Conservation (phyloP, 2,113 vertebrate species). For the Serilophus lunatus region DNA sequence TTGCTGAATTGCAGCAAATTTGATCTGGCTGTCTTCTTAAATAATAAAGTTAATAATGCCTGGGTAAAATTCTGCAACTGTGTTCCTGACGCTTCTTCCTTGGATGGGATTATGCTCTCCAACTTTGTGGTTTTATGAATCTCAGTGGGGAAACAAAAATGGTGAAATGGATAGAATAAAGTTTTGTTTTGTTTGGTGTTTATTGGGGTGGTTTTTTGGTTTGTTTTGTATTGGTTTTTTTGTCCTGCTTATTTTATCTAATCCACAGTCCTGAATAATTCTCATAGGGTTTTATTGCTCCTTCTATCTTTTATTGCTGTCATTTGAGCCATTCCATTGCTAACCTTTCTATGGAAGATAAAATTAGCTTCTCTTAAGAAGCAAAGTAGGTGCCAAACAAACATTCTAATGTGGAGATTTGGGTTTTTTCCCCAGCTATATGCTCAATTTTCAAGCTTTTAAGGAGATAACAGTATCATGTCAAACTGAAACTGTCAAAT, state of each 20-base stretch:
- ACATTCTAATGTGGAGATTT: neutral
- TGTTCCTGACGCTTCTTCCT: neutral
- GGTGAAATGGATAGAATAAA: neutral
- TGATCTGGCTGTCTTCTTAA: neutral
- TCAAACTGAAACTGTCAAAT: neutral
- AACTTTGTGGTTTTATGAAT: neutral
- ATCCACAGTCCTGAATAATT: neutral
- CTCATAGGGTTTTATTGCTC: neutral
- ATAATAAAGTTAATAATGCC: neutral
- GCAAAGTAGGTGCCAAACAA: neutral
- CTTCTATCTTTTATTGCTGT: neutral
- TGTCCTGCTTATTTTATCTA: neutral
- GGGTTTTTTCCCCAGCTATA: neutral
- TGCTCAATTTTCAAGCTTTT: neutral
- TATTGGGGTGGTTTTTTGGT: neutral
- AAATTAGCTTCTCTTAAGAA: neutral
- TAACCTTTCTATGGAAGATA: neutral
- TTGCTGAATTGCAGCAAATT: neutral
- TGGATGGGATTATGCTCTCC: neutral
- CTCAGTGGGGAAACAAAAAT: neutral
- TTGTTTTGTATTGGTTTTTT: neutral
- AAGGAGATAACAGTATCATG: neutral
- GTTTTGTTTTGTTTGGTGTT: neutral
- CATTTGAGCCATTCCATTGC: neutral
- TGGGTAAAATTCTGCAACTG: neutral